phyloP scores from a whole-genome alignment of 1,140 invertebrate genomes.

The Sycophaga agraensis region DNA sequence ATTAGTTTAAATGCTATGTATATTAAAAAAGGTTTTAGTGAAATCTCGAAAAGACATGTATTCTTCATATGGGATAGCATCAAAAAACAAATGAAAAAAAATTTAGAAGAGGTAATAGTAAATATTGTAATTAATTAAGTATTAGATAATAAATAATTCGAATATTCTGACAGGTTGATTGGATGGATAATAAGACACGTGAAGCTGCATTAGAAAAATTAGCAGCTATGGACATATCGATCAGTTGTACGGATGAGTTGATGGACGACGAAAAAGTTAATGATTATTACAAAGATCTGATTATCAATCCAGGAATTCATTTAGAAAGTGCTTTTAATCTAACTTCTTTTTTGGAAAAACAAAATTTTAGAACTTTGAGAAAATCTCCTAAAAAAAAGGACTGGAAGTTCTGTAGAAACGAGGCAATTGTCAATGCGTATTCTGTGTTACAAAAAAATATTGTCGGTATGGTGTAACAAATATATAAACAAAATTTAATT shows the following conservation, averaged over 20 bases:
- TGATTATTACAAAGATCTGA: constrained; percentile 60
- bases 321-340: constrained; percentile 64
- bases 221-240: constrained; percentile 57
- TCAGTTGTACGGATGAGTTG: constrained; percentile 65
- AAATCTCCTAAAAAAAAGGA: constrained; percentile 68
- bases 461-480: constrained; percentile 57
- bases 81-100: not conserved
- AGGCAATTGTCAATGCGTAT: constrained; percentile 68
- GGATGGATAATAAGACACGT: constrained; percentile 71
- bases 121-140: not conserved
- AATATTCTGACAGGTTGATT: constrained; percentile 55
- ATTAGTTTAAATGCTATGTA: constrained; percentile 1
- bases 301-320: constrained; percentile 60
- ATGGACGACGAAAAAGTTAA: constrained; percentile 59
- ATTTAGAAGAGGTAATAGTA: not conserved
- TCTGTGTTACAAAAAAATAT: constrained; percentile 68
- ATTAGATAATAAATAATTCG: not conserved
- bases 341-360: constrained; percentile 63
- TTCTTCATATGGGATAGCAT: not conserved
- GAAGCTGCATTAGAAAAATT: constrained; percentile 62
- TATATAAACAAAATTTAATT: not conserved
- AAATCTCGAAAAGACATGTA: not conserved
- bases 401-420: constrained; percentile 65
- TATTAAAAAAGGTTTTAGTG: constrained; percentile 6
- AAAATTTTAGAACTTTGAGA: constrained; percentile 62